Evolutionary conservation across 2,888 invertebrate genomes (phyloP), one percentile per base, ranked within the genome.

Genomic region (Plagodis dolabraria): DNA sequence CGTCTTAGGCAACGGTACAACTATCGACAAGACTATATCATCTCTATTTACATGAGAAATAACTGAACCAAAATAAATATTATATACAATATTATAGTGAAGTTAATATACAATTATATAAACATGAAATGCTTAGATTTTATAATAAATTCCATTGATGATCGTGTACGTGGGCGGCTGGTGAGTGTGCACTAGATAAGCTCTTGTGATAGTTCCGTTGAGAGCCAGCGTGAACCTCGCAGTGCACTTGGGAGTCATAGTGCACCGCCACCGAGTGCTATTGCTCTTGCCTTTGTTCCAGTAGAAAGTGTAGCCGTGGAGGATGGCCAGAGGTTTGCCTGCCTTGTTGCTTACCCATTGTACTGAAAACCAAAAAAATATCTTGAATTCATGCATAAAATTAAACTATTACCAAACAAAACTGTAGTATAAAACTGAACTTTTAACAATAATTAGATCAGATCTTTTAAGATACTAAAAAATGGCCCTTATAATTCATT

Each of bases 281-380:
- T 50, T 33, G 0, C 38, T 33, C 4, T 33, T 53, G 2, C 43
- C 42, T 0, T 50, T 36, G 7, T 68, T 60, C 5, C 55, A 47
- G 62, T 64, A 67, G 46, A 63, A 71, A 2, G 63, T 63, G 48
- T 55, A 71, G 9, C 64, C 65, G 33, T 70, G 33, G 4, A 71
- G 22, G n/a, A 75, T 44, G 0, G 70, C 72, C 11, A 72, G 45
- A 5, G 46, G 35, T 42, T 72, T 74, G 5, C 70, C 72, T 7
- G 34, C 34, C 2, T 22, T 50, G 38, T 68, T 75, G 8, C 52
- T 57, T 11, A 69, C 64, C 52, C 63, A 67, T 36, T 33, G 53
- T 0, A 74, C 76, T 75, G 62, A n/a, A 70, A 68, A 47, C 34
- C 33, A 34, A 36, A 22, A 1, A 22, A 1, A 22, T n/a, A n/a